Evolutionary conservation across 2,113 vertebrate species (phyloP), one percentile per base, ranked within the genome.

Genomic region (Hypomesus transpacificus): DNA sequence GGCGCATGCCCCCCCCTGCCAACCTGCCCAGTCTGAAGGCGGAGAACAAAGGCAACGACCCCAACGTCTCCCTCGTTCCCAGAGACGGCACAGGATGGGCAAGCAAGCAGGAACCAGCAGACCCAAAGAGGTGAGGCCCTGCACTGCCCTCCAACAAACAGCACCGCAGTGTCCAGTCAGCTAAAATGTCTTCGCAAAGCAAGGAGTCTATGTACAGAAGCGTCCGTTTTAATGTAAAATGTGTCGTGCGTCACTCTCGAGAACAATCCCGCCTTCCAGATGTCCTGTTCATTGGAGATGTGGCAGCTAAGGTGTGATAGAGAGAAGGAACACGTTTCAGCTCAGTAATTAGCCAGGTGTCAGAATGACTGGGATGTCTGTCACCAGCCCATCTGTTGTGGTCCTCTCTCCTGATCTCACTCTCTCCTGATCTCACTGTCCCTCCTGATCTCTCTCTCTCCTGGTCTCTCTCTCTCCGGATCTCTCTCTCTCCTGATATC

Each of bases 31-130:
- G 95, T 94, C 91, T 97, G 90, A 97, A 97, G 94, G 95, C 95
- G 52, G 95, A 97, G 90, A 96, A 96, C 91, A 97, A 96, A 96
- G 95, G 95, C 92, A 96, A 96, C 92, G 95, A 97, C 89, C 95
- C 95, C 86, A 96, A 96, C 90, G 94, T 97, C 92, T 93, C 94
- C 82, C 91, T 97, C 89, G 93, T 97, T 89, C 95, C 95, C 84
- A 96, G 95, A 96, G 95, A 97, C 95, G 95, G 95, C 90, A 94
- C 95, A 96, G 95, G 95, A 97, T 97, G 95, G 95, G 95, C 95
- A 94, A 97, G 95, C 95, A 97, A 96, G 92, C 95, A 93, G 94
- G 95, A 97, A 85, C 91, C 87, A 93, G 91, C 93, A 88, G 95
- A 97, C 94, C 94, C 94, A 95, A 97, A 96, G 95, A 96, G 94